Conservation (phyloP, 2,888 invertebrate genomes). For the Dysmachus trigonus region DNA sequence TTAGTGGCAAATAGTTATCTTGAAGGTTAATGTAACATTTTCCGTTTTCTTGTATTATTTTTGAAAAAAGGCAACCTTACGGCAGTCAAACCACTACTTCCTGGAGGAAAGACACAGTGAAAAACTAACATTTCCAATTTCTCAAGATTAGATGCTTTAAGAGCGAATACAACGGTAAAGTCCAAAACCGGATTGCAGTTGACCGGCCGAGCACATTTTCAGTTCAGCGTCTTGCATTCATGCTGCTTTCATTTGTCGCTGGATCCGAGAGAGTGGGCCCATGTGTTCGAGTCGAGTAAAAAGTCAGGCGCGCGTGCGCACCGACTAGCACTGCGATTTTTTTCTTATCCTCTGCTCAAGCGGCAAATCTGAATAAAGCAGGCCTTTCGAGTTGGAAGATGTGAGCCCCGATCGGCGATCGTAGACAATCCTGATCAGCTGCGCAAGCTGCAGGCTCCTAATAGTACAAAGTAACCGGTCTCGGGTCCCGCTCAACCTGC, state of each 20-base stretch:
- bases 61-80: background rate
- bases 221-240: background rate
- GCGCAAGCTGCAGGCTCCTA: background rate
- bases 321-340: background rate
- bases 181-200: slow-evolving; percentile 16
- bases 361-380: background rate
- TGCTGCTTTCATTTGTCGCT: background rate
- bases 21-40: background rate
- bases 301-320: background rate
- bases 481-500: background rate
- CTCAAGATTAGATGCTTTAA: background rate
- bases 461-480: background rate
- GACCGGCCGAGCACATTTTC: slow-evolving; percentile 8
- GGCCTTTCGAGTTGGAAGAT: background rate
- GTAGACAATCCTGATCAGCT: background rate
- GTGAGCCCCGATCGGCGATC: background rate
- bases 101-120: background rate
- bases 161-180: slow-evolving; percentile 3
- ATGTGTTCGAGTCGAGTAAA: background rate
- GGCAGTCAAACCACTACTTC: background rate
- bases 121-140: background rate
- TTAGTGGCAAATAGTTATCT: background rate
- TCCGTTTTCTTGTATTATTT: background rate
- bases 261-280: background rate
- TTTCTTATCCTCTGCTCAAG: background rate